Percentiles rank a stretch among this genome's conserved stretches.
Conservation (phyloP, 2,113 vertebrate species). For the Hemichromis elongatus region DNA sequence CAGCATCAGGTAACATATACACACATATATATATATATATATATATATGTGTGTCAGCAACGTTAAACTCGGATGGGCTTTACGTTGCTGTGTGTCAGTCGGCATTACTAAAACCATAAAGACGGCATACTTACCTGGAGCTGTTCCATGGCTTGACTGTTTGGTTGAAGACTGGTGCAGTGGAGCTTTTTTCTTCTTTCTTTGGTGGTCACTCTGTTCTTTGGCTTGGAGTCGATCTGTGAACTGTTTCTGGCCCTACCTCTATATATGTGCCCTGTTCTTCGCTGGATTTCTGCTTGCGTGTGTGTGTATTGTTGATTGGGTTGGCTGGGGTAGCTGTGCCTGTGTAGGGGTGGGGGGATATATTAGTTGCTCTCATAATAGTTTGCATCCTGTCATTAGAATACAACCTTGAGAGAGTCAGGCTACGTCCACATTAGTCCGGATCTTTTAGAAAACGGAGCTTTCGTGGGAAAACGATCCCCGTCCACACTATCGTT, state of each 20-base stretch:
- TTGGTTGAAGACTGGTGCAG: not conserved
- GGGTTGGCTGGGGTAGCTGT: not conserved
- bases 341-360: not conserved
- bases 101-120: not conserved
- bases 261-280: constrained; percentile 45
- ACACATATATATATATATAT: no score
- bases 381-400: constrained; percentile 22
- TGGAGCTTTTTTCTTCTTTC: not conserved
- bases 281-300: not conserved
- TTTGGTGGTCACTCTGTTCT: not conserved
- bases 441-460: no score
- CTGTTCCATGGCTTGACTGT: constrained; percentile 51
- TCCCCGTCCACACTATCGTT: no score
- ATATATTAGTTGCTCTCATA: not conserved
- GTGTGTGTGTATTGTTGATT: not conserved
- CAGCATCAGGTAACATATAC: not conserved
- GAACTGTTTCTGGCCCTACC: not conserved
- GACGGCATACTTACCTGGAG: constrained; percentile 51
- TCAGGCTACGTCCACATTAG: no score
- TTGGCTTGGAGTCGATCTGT: not conserved
- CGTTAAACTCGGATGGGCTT: no score
- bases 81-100: not conserved
- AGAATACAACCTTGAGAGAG: constrained; percentile 62
- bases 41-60: no score
- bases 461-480: no score